These are phyloP conservation scores for Drosophila tsacasi DNA, from an alignment of 1,140 invertebrate species.

Conservation along the genomic window DNA sequence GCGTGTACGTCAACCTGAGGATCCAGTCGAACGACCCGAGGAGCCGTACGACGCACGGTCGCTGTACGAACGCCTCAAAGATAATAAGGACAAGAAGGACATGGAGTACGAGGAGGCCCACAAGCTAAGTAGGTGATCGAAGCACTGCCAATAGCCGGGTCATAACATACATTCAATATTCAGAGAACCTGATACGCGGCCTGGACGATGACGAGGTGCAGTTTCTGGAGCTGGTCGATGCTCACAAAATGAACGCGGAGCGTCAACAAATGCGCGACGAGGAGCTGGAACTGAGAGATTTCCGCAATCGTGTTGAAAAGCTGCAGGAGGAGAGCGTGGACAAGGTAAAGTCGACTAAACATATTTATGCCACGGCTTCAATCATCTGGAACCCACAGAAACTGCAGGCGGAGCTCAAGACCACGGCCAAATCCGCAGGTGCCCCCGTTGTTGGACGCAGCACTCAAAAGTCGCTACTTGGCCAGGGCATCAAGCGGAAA, in stretches of 20 bases:
- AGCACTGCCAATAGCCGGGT: background rate
- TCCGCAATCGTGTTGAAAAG: conserved; percentile 91
- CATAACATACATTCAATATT: conserved; percentile 21
- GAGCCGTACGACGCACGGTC: conserved; percentile 93
- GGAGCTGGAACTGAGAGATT: conserved; percentile 92
- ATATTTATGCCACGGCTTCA: too few species aligned
- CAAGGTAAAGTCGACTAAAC: conserved; percentile 79
- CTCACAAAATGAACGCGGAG: conserved; percentile 93
- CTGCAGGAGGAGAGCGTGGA: conserved; percentile 91
- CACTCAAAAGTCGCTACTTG: conserved; percentile 75
- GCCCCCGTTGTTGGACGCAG: conserved; percentile 33
- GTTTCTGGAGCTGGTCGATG: conserved; percentile 95
- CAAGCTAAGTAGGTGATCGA: conserved; percentile 91
- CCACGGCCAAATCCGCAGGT: conserved; percentile 60
- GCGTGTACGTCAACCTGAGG: conserved; percentile 93
- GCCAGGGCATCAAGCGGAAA: conserved; percentile 87
- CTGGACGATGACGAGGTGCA: conserved; percentile 97
- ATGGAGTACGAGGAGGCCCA: conserved; percentile 97
- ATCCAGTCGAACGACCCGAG: conserved; percentile 95
- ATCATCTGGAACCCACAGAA: conserved; percentile 40
- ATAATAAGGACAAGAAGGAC: conserved; percentile 95
- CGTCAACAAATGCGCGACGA: conserved; percentile 93
- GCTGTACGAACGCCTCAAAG: conserved; percentile 95
- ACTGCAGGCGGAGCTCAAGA: conserved; percentile 71
- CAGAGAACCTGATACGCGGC: conserved; percentile 97